Evolutionary conservation across 2,888 invertebrate species (phyloP).

Genomic region (Cephus pulcher): DNA sequence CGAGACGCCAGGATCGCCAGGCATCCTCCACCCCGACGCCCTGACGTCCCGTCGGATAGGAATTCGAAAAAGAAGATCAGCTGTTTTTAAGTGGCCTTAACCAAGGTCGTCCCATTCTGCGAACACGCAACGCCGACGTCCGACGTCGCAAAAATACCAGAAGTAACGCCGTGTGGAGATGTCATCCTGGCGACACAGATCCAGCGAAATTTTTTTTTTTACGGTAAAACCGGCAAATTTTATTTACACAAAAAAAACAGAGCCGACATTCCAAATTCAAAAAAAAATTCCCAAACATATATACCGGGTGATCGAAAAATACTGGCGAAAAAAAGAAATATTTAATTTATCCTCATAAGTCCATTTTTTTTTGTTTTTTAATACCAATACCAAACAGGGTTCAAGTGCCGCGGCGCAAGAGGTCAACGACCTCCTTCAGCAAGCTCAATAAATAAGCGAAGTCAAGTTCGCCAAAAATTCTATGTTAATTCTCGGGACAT

Average conservation of each 20-base stretch:
- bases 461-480: neutral
- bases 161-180: neutral
- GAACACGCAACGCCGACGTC: neutral
- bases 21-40: neutral
- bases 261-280: neutral
- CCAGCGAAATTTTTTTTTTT: neutral
- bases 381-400: neutral
- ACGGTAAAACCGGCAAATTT: neutral
- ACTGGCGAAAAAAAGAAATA: neutral
- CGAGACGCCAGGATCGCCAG: neutral
- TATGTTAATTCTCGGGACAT: neutral
- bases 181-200: neutral
- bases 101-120: constrained; percentile 9
- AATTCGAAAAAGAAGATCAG: constrained; percentile 16
- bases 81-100: constrained; percentile 19
- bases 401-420: neutral
- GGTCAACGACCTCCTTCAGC: neutral
- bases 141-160: neutral
- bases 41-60: neutral
- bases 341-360: neutral
- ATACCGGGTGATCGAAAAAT: no score
- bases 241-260: neutral
- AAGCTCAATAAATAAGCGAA: neutral
- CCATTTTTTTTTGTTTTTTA: neutral
- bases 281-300: neutral